These are phyloP conservation scores for Gymnobelideus leadbeateri DNA, from an alignment of 2,113 vertebrate species.

Conservation along the genomic window DNA sequence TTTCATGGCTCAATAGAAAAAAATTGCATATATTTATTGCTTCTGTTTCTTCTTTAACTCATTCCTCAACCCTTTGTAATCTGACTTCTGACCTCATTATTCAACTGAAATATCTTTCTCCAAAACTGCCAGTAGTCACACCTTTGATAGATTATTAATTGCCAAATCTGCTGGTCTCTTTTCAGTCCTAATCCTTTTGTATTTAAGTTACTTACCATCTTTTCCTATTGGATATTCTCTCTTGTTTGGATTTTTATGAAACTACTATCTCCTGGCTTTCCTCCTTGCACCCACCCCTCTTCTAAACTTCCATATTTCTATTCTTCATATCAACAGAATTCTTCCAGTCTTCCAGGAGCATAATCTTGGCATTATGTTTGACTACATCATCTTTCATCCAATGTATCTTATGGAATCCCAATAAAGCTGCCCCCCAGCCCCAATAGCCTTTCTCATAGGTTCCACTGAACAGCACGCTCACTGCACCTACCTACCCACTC, in stretches of 20 bases:
- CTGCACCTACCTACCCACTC: no score
- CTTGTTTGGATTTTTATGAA: neutral
- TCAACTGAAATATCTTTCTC: neutral
- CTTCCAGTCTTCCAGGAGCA: neutral
- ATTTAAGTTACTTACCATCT: neutral
- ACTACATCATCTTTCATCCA: neutral
- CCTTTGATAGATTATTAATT: neutral
- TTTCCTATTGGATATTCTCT: neutral
- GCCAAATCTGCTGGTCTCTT: neutral
- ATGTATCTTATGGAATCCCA: neutral
- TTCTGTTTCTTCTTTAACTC: neutral
- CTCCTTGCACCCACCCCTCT: neutral
- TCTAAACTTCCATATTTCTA: neutral
- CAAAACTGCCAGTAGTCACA: neutral
- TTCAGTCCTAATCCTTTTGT: neutral
- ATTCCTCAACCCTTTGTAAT: neutral
- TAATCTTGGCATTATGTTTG: neutral
- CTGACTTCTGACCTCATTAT: neutral
- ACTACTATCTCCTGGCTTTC: neutral
- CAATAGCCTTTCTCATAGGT: no score
- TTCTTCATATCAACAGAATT: neutral
- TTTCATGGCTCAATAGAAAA: neutral
- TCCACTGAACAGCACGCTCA: no score
- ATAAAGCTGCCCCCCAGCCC: no score
- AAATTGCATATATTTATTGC: neutral